These are phyloP conservation scores for Protaetia brevitarsis DNA, from an alignment of 1,140 invertebrate genomes.

Conservation along the genomic window DNA sequence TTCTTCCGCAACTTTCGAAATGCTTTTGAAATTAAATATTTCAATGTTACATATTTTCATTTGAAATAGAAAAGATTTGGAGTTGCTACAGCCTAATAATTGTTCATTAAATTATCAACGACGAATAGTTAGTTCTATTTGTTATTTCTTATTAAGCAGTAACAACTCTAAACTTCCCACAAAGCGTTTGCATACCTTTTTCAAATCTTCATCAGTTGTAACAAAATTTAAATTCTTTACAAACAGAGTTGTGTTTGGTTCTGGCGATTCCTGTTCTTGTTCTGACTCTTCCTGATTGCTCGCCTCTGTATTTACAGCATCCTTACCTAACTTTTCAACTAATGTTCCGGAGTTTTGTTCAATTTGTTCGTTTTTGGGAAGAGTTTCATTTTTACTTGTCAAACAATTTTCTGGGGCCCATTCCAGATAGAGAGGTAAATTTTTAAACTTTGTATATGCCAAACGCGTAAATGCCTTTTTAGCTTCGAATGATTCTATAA, in stretches of 20 bases:
- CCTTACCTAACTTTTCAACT: constrained; percentile 33
- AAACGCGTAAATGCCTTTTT: constrained; percentile 84
- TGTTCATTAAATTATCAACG: too few species aligned
- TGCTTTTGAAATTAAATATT: constrained; percentile 53
- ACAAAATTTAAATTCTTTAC: constrained; percentile 95
- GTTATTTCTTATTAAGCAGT: too few species aligned
- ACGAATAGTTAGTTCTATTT: too few species aligned
- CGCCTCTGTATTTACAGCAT: constrained; percentile 38
- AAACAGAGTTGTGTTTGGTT: constrained; percentile 83
- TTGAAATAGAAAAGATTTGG: too few species aligned
- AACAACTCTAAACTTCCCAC: too few species aligned
- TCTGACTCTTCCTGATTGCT: constrained; percentile 45
- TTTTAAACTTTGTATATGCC: constrained; percentile 89
- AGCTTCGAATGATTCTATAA: constrained; percentile 86
- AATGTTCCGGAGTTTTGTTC: constrained; percentile 26
- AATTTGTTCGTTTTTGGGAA: constrained; percentile 30
- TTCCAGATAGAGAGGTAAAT: constrained; percentile 92
- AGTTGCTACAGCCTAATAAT: too few species aligned
- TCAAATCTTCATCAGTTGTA: constrained; percentile 74
- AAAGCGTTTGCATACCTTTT: constrained; percentile 63
- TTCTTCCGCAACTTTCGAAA: constrained; percentile 72
- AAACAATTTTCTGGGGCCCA: constrained; percentile 90
- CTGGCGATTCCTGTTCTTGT: constrained; percentile 61
- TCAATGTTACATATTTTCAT: too few species aligned
- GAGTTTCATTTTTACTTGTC: constrained; percentile 30